These are phyloP conservation scores for Mechanitis messenoides DNA, from an alignment of 2,888 invertebrate species.

Conservation along the genomic window DNA sequence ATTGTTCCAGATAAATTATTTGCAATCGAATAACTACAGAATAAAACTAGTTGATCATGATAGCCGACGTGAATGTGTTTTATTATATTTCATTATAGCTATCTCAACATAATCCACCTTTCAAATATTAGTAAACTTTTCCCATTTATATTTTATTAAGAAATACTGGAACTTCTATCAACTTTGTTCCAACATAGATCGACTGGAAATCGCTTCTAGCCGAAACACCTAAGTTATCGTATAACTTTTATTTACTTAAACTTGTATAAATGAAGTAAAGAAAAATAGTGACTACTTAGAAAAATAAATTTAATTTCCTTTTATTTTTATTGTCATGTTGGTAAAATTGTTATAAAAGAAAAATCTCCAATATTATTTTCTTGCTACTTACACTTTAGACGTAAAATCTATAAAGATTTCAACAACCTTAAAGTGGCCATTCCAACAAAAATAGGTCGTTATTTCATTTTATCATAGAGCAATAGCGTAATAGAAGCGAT, in stretches of 20 bases:
- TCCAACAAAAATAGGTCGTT: constrained; percentile 20
- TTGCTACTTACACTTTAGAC: not conserved
- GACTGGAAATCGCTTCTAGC: constrained; percentile 50
- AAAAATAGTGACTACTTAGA: constrained; percentile 10
- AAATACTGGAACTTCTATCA: constrained; percentile 60
- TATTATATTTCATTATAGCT: constrained; percentile 32
- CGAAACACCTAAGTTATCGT: constrained; percentile 36
- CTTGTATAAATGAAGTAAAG: constrained; percentile 24
- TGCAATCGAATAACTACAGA: not conserved
- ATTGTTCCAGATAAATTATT: not conserved
- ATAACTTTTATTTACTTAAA: constrained; percentile 32
- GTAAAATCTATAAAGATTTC: constrained; percentile 14
- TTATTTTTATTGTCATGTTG: too few species aligned
- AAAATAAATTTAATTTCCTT: not conserved
- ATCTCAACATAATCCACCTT: constrained; percentile 31
- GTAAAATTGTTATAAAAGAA: not conserved
- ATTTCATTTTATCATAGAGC: constrained; percentile 24
- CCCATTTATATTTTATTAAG: constrained; percentile 66
- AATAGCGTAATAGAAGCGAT: constrained; percentile 27
- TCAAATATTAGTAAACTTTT: constrained; percentile 46
- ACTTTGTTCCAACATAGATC: constrained; percentile 59
- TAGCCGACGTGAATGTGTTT: constrained; percentile 28
- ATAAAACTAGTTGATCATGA: constrained; percentile 37
- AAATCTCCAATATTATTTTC: not conserved
- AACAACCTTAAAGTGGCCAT: constrained; percentile 23